These are phyloP conservation scores for Coendou prehensilis DNA, from an alignment of 2,797 vertebrate species.

Conservation along the genomic window DNA sequence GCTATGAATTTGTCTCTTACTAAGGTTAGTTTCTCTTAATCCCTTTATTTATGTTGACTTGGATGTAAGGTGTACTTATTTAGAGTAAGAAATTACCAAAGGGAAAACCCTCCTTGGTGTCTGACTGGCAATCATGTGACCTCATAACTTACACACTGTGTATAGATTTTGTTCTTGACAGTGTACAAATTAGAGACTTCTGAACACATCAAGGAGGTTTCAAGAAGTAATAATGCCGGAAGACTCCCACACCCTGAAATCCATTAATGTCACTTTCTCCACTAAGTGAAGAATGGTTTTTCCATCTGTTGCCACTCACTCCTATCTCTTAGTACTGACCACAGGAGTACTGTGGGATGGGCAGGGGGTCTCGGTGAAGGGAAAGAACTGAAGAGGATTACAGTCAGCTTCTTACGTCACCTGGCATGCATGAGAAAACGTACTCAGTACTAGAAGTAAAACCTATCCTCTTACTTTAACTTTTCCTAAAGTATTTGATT, in stretches of 20 bases:
- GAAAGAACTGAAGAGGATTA: not conserved
- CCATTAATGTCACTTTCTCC: conserved; percentile 17
- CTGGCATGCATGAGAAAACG: not conserved
- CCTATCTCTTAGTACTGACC: not conserved
- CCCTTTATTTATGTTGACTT: conserved; percentile 81
- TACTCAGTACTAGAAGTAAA: not conserved
- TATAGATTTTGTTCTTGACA: conserved; percentile 8
- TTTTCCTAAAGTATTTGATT: not conserved
- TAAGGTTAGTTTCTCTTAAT: conserved; percentile 85
- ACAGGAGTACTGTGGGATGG: not conserved
- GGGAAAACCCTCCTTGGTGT: not conserved
- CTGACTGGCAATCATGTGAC: not conserved
- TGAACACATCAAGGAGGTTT: conserved; percentile 36
- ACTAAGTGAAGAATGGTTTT: conserved; percentile 32
- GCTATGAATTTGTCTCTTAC: conserved; percentile 79
- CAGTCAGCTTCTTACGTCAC: not conserved
- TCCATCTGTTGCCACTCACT: not conserved
- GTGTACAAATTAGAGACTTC: conserved; percentile 21
- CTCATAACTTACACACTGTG: not conserved
- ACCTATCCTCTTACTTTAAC: not conserved
- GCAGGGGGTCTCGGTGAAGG: not conserved
- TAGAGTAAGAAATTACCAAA: conserved; percentile 42
- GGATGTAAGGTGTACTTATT: conserved; percentile 56
- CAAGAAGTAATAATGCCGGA: conserved; percentile 28
- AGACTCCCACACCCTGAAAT: not conserved